Evolutionary conservation across 2,113 vertebrate genomes (phyloP).

Genomic region (Epinephelus cyanopodus): DNA sequence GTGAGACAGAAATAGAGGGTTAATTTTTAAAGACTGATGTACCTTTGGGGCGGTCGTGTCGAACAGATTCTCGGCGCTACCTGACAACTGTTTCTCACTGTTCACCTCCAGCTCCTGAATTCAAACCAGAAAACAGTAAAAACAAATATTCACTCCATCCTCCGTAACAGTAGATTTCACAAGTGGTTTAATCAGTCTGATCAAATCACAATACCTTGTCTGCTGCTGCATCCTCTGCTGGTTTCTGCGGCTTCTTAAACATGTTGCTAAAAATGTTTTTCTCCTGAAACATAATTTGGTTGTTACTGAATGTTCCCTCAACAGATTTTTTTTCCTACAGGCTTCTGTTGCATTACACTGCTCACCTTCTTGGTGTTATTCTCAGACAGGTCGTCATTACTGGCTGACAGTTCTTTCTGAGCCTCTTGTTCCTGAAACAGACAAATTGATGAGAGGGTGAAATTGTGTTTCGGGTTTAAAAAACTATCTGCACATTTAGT

Average conservation of each 20-base stretch:
- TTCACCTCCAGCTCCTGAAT: conserved; percentile 42
- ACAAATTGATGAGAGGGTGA: rapidly evolving
- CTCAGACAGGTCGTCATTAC: conserved; percentile 60
- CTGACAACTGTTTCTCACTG: conserved; percentile 15
- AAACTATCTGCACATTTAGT: not conserved
- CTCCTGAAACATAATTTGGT: conserved; percentile 46
- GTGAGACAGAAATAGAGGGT: not conserved
- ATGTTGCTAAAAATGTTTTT: conserved; percentile 72
- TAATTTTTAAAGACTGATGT: rapidly evolving
- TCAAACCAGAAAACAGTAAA: conserved; percentile 13
- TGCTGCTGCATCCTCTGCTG: conserved; percentile 49
- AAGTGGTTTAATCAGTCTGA: not conserved
- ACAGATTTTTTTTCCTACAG: rapidly evolving
- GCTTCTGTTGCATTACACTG: rapidly evolving
- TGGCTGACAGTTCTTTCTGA: conserved; percentile 48
- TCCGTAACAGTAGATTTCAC: rapidly evolving
- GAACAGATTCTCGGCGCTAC: conserved; percentile 53
- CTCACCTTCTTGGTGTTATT: conserved; percentile 60
- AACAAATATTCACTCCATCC: not conserved
- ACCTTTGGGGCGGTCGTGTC: conserved; percentile 50
- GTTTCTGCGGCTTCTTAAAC: conserved; percentile 68
- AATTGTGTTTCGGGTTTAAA: rapidly evolving
- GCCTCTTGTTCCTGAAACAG: conserved; percentile 61
- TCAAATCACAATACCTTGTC: conserved; percentile 40
- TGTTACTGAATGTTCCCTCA: not conserved